Base-by-base conservation (phyloP, 1,140 invertebrate genomes). In the Drosophila sucinea region DNA sequence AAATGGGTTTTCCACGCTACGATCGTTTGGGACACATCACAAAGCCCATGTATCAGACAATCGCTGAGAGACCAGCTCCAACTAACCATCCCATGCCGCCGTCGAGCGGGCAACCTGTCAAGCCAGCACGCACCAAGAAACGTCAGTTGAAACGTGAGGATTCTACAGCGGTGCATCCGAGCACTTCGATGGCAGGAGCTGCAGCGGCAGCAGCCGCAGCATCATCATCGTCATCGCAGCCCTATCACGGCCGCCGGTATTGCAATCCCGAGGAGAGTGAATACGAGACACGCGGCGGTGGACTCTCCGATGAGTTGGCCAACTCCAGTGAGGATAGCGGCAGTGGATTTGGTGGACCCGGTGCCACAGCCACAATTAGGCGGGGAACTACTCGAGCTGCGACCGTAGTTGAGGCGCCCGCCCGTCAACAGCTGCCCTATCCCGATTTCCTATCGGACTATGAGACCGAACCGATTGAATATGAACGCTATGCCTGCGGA, bases 1-100 rank as follows among this genome's bases (percentile, higher is more conserved):
- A 94, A 90, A 94, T 94, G 93, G 94, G 94, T 10, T 94, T 94
- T 73, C 94, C 94, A 10, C 90, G 94, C 17, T 94, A 94, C 54
- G 94, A 94, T 86, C 92, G 94, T 38, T 74, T 94, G 30, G 93
- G 94, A 40, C 93, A 94, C 55, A 92, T 92, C 4, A 91, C 91
- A 25, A 92, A 92, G 70, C 90, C 90, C 17, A 91, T 92, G 74
- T 92, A 91, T 63, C 90, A 90, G 54, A 44, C 72, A 25, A 3
- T 56, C 51, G 35, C 41, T 30, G 79, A 78, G 0, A 73, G 73
- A 32, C 80, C 90, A 32, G 82, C 81, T 2, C 76, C 87, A n/a
- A 74, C 70, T 10, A 91, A 91, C 64, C 90, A 91, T 64, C 90
- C 90, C 7, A 91, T 91, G 90, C 90, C 90, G 17, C 90, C 90